Percentiles rank a stretch among this genome's conserved stretches.
phyloP scores from a whole-genome alignment of 2,113 vertebrate genomes.

The Antigone vipio region DNA sequence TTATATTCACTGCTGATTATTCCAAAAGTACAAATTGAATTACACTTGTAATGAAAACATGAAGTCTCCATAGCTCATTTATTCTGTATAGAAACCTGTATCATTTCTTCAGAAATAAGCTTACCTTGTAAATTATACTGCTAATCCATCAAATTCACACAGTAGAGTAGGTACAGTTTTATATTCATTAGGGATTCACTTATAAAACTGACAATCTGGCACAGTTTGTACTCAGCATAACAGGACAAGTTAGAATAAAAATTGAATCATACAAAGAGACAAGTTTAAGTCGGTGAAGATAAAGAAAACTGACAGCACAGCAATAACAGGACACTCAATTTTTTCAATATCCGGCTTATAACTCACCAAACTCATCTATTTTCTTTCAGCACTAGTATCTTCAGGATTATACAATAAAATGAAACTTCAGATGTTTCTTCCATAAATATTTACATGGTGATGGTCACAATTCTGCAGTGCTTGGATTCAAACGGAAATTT shows the following conservation, averaged over 20 bases:
- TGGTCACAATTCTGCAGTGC: background rate
- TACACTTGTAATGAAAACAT: constrained; percentile 18
- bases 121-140: constrained; percentile 18
- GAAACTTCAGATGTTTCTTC: background rate
- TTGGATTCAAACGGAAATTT: background rate
- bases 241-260: background rate
- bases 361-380: background rate
- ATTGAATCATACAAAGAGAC: background rate
- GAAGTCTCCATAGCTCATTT: constrained; percentile 1
- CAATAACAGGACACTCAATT: background rate
- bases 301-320: background rate
- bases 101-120: constrained; percentile 4
- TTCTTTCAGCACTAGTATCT: background rate
- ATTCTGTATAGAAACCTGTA: background rate
- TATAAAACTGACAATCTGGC: constrained; percentile 20
- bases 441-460: background rate
- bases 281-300: background rate
- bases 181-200: constrained; percentile 22
- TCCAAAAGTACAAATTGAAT: constrained; percentile 9
- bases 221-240: constrained; percentile 27
- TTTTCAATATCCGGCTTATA: background rate
- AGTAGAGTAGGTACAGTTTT: background rate
- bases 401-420: background rate
- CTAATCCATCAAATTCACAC: constrained; percentile 40
- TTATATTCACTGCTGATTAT: background rate